Percentiles rank a stretch among this genome's conserved stretches.
phyloP scores from a whole-genome alignment of 1,140 invertebrate genomes.

The Bilobella aurantiaca region DNA sequence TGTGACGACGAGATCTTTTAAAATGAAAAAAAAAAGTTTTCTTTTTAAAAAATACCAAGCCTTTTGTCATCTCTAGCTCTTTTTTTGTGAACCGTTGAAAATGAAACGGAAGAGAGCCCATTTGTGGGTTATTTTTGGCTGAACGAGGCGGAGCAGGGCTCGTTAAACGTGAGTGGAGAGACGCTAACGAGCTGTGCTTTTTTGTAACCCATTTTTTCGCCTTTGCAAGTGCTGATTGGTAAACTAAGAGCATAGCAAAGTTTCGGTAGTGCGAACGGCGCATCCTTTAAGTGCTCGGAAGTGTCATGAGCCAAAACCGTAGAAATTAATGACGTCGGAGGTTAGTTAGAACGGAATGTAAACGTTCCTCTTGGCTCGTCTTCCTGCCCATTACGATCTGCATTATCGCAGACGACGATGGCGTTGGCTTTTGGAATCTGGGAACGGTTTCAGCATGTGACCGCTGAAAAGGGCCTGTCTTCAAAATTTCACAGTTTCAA shows the following conservation, averaged over 20 bases:
- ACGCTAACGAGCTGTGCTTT: constrained; percentile 31
- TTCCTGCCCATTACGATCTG: no score
- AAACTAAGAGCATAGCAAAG: no score
- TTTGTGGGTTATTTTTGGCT: constrained; percentile 25
- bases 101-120: constrained; percentile 9
- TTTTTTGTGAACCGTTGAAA: neutral
- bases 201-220: constrained; percentile 9
- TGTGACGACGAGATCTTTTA: neutral
- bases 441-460: neutral
- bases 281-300: neutral
- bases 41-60: no score
- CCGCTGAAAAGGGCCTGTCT: neutral
- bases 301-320: constrained; percentile 1
- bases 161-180: constrained; percentile 28
- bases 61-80: no score
- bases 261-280: no score
- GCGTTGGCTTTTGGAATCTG: neutral
- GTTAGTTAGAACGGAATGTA: constrained; percentile 5
- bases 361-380: neutral
- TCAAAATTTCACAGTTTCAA: neutral
- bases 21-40: neutral
- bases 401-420: constrained; percentile 5
- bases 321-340: neutral
- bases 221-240: constrained; percentile 21
- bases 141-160: constrained; percentile 33